Percentiles rank a stretch among this genome's conserved stretches.
Conservation (phyloP, 2,888 invertebrate species). For the Oxytorus armatus region DNA sequence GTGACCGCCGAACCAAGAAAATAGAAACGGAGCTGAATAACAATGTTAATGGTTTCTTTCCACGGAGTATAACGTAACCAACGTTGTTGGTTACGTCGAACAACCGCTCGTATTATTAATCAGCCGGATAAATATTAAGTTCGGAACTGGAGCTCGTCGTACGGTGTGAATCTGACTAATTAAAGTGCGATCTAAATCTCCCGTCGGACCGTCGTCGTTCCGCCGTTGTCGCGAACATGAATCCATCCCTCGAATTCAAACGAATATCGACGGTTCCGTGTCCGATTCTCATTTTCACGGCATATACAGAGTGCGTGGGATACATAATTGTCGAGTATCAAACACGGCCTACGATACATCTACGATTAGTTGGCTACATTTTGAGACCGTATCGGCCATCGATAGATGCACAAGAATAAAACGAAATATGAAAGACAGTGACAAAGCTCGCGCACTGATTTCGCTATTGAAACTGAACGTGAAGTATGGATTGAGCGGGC, state of each 20-base stretch:
- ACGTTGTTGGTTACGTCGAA: too few relatives aligned
- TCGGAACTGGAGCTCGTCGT: not conserved
- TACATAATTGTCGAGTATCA: not conserved
- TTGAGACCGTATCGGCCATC: conserved; percentile 16
- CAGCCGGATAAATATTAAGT: not conserved
- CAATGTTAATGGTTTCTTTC: too few relatives aligned
- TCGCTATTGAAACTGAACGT: conserved; percentile 75
- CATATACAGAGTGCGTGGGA: too few relatives aligned
- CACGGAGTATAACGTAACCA: too few relatives aligned
- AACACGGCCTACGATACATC: not conserved
- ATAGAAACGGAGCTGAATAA: too few relatives aligned
- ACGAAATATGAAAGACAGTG: conserved; percentile 79
- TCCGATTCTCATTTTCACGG: too few relatives aligned
- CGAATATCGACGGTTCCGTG: too few relatives aligned
- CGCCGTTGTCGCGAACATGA: not conserved
- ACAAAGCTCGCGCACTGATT: conserved; percentile 81
- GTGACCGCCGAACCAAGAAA: too few relatives aligned
- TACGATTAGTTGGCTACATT: too few relatives aligned
- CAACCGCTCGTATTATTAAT: not conserved
- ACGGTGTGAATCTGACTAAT: not conserved
- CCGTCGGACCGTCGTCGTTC: not conserved
- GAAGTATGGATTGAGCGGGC: conserved; percentile 19
- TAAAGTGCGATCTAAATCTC: not conserved
- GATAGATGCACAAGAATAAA: conserved; percentile 77
- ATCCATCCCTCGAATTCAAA: too few relatives aligned